phyloP scores from a whole-genome alignment of 2,113 vertebrate species.

The Colius striatus region DNA sequence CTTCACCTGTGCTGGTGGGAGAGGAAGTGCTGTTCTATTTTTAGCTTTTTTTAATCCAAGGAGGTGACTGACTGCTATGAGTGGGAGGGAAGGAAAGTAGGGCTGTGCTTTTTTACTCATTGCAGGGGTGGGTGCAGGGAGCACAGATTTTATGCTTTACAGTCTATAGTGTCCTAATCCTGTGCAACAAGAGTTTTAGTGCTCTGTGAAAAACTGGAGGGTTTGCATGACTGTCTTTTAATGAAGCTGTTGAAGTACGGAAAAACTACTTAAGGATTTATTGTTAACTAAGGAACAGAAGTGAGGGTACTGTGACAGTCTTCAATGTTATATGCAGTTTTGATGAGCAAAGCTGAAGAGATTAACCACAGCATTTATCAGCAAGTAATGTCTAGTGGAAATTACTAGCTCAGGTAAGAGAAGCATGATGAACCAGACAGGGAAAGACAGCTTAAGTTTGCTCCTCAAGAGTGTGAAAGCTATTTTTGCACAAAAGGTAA shows the following conservation, averaged over 20 bases:
- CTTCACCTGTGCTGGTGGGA: not conserved
- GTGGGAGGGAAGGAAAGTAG: not conserved
- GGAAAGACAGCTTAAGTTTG: not conserved
- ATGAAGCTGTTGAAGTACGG: not conserved
- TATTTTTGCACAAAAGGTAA: not conserved
- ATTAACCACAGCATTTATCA: not conserved
- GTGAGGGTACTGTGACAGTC: not conserved
- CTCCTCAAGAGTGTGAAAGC: not conserved
- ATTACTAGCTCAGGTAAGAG: not conserved
- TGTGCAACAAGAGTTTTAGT: not conserved
- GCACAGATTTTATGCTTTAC: not conserved
- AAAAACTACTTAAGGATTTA: not conserved
- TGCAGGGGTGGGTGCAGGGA: not conserved
- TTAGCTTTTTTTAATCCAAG: not conserved
- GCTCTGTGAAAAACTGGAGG: not conserved
- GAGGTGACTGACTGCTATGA: no score
- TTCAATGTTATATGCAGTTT: not conserved
- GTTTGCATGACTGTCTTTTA: not conserved
- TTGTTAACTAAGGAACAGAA: not conserved
- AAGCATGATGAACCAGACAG: not conserved
- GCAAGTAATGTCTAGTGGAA: not conserved
- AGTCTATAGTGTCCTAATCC: not conserved
- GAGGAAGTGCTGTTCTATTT: not conserved
- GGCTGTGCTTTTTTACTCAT: not conserved
- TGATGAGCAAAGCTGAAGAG: not conserved